Evolutionary conservation across 2,797 vertebrate species (phyloP).

Genomic region (Moxostoma hubbsi): DNA sequence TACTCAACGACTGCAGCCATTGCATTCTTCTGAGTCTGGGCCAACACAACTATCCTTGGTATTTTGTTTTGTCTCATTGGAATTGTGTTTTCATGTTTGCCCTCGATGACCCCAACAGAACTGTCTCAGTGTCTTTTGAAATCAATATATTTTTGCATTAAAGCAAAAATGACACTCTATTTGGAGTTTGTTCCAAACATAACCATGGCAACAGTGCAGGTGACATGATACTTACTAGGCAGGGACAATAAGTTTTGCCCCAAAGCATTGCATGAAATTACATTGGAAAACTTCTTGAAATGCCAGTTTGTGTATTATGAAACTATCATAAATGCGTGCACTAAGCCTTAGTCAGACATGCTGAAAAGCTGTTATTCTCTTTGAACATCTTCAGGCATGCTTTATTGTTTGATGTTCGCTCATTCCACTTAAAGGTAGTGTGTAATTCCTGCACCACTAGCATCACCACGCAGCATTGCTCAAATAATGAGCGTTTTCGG

Average conservation of each 20-base stretch:
- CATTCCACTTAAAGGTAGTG: no score
- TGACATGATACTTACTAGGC: background rate
- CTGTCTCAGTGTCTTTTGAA: background rate
- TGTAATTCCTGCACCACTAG: no score
- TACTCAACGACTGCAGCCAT: background rate
- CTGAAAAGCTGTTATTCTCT: no score
- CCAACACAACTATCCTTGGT: constrained; percentile 48
- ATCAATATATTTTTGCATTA: constrained; percentile 1
- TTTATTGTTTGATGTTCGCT: no score
- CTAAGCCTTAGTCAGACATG: background rate
- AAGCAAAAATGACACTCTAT: background rate
- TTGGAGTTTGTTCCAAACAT: background rate
- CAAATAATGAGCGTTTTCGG: no score
- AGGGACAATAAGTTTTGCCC: background rate
- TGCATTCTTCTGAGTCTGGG: background rate
- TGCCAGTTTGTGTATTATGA: background rate
- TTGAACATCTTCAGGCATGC: no score
- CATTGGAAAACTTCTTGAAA: background rate
- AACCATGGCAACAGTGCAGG: background rate
- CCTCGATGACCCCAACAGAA: background rate
- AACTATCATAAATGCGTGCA: background rate
- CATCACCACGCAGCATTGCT: no score
- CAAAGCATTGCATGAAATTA: background rate
- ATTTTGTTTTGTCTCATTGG: constrained; percentile 39
- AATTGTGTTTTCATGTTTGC: background rate